Percentiles rank a stretch among this genome's conserved stretches.
Conservation (phyloP, 2,113 vertebrate species). For the Ahaetulla prasina region DNA sequence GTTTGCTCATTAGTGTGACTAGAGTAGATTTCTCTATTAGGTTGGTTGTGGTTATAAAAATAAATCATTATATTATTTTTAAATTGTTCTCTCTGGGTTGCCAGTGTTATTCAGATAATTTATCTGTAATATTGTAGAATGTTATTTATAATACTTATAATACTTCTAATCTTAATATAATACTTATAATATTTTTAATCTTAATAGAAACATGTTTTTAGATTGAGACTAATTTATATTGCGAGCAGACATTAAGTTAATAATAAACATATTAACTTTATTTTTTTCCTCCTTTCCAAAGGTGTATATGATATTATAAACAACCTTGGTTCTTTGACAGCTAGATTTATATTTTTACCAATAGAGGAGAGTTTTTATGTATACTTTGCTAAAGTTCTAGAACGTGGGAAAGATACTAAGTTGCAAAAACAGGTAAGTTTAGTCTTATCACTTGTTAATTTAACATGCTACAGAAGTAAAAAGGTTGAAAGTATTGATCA, state of each 20-base stretch:
- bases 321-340: slow-evolving; percentile 94
- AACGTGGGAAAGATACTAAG: slow-evolving; percentile 75
- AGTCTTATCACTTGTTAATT: neutral
- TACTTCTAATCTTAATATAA: neutral
- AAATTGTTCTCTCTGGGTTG: neutral
- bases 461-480: neutral
- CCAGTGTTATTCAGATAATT: neutral
- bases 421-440: slow-evolving; percentile 84
- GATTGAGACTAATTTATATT: neutral
- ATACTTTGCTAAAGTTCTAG: slow-evolving; percentile 91
- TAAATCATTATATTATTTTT: neutral
- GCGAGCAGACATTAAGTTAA: neutral
- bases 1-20: neutral
- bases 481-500: neutral
- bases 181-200: neutral
- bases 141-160: neutral
- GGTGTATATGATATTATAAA: slow-evolving; percentile 93
- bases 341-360: slow-evolving; percentile 91
- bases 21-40: neutral
- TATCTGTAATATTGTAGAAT: neutral
- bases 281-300: slow-evolving; percentile 25
- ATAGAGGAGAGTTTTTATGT: slow-evolving; percentile 97
- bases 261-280: neutral
- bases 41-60: neutral
- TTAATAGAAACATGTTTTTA: neutral